Evolutionary conservation across 92 coral and sea anemone species (phyloP), one percentile per base, ranked within the genome.

Genomic region (Heteractis magnifica): DNA sequence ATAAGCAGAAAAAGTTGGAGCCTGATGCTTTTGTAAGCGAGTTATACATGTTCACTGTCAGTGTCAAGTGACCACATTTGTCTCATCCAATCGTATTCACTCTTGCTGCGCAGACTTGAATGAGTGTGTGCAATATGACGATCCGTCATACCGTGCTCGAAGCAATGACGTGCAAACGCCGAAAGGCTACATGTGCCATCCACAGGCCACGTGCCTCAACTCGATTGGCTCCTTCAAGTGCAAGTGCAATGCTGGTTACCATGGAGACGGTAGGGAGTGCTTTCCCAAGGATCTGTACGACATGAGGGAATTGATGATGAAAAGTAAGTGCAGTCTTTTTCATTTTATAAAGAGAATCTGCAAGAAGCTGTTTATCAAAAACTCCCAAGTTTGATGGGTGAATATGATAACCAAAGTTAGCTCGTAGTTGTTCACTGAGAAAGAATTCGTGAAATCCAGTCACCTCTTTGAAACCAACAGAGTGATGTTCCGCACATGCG

Each of bases 191-290:
- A 78, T 89, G 51, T 93, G 98, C 78, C 93, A 93, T 86, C 82
- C 78, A 19, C 87, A 75, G 79, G 98, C 98, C 88, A 87, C 84
- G 76, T 93, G 98, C 88, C 12, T 87, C 79, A 93, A 93, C 86
- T 89, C 92, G 56, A 87, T 93, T 85, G 98, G 98, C 79, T 93
- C 98, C 75, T 93, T 89, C 86, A 81, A 77, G 78, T 93, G 98
- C 92, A 90, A 92, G 89, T 93, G 98, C 80, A 88, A 89, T 60
- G 84, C 89, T 20, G 98, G 95, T 92, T 93, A 92, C 98, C 84
- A 89, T 87, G 98, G 98, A 79, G 92, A 92, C 80, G 98, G 98
- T 26, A 89, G 91, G 87, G 84, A 65, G 51, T 93, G 98, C 65
- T 71, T 81, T 56, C 86, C 95, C 65, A 59, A 83, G 72, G 84